Evolutionary conservation across 2,888 invertebrate genomes (phyloP).

Genomic region (Nasonovia ribisnigri): DNA sequence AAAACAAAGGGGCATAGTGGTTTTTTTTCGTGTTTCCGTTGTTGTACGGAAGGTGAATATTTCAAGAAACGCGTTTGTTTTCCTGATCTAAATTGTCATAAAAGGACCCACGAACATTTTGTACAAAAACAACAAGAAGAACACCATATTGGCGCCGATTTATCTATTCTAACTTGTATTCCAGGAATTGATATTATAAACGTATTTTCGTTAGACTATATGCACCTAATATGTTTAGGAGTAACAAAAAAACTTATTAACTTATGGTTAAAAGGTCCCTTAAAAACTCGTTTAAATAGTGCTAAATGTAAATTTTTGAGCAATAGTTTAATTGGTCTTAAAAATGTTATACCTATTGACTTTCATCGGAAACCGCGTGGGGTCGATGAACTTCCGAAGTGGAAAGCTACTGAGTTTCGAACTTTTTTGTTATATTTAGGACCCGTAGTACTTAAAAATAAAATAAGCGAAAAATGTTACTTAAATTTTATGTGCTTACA

Average conservation of each 20-base stretch:
- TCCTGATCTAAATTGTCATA: background rate
- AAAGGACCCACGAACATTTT: background rate
- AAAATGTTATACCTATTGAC: background rate
- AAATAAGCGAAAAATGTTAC: background rate
- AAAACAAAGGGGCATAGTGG: background rate
- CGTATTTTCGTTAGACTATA: background rate
- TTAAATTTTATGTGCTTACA: constrained; percentile 20
- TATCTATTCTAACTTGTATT: background rate
- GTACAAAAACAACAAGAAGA: background rate
- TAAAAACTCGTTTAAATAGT: background rate
- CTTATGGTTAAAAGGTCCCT: constrained; percentile 23
- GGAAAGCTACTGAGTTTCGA: background rate
- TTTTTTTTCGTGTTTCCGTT: background rate
- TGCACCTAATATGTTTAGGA: no score
- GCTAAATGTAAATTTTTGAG: background rate
- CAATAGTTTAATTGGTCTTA: background rate
- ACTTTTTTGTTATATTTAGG: constrained; percentile 17
- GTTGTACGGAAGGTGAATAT: constrained; percentile 11
- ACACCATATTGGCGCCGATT: background rate
- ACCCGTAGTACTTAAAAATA: constrained; percentile 21
- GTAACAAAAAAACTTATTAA: constrained; percentile 9
- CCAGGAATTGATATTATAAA: background rate
- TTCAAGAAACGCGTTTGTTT: background rate
- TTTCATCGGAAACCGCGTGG: constrained; percentile 11
- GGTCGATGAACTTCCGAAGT: background rate